Percentiles rank a stretch among this genome's conserved stretches.
phyloP scores from a whole-genome alignment of 2,113 vertebrate species.

The Cyrtonyx montezumae region DNA sequence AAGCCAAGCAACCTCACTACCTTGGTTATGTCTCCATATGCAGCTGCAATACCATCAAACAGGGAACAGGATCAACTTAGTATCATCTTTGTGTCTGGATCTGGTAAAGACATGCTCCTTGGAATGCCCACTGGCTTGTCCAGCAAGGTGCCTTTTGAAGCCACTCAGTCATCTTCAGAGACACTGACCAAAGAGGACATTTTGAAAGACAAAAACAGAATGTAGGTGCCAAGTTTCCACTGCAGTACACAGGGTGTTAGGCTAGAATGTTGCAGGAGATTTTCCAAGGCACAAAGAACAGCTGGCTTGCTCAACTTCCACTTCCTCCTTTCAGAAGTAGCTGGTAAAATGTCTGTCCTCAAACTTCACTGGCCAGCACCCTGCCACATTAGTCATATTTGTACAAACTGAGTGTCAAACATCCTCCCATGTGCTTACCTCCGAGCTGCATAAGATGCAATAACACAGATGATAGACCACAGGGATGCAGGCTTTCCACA shows the following conservation, averaged over 20 bases:
- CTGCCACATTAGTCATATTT: not conserved
- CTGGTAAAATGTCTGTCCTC: not conserved
- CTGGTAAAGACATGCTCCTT: not conserved
- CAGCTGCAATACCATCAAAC: not conserved
- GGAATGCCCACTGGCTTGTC: not conserved
- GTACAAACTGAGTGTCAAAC: not conserved
- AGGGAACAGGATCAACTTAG: fast-evolving
- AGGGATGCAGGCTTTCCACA: not conserved
- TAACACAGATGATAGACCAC: not conserved
- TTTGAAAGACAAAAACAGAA: not conserved
- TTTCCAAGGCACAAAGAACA: not conserved
- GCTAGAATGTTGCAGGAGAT: not conserved
- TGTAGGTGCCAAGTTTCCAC: not conserved
- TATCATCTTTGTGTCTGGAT: not conserved
- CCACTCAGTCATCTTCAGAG: not conserved
- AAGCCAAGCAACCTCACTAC: not conserved
- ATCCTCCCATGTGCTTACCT: not conserved
- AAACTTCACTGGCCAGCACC: not conserved
- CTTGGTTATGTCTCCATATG: not conserved
- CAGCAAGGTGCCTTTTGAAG: not conserved
- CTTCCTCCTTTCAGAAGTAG: not conserved
- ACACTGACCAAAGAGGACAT: not conserved
- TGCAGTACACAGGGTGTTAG: not conserved
- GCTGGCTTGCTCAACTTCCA: not conserved
- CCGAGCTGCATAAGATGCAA: not conserved